These are phyloP conservation scores for Rhimphoctona megacephalus DNA, from an alignment of 2,888 invertebrate species.

Conservation along the genomic window DNA sequence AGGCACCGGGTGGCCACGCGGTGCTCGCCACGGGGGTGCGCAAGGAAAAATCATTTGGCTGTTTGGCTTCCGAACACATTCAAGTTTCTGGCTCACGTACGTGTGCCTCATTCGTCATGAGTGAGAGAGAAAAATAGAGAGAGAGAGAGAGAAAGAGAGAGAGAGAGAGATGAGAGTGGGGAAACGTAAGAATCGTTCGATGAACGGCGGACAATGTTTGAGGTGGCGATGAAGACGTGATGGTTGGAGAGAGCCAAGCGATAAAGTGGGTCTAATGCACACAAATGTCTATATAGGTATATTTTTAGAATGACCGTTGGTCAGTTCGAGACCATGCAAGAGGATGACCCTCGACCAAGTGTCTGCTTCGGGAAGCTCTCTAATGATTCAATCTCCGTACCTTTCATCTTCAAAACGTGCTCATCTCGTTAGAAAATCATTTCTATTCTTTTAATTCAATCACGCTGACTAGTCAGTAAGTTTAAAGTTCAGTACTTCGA, in stretches of 20 bases:
- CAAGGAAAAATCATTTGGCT: conserved; percentile 79
- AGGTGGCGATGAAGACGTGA: conserved; percentile 61
- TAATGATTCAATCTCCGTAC: conserved; percentile 59
- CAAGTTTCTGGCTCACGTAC: conserved; percentile 4
- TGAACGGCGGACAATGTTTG: conserved; percentile 56
- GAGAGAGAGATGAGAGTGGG: conserved; percentile 10
- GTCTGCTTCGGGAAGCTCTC: background rate
- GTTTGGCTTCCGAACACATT: conserved; percentile 54
- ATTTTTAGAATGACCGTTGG: conserved; percentile 33
- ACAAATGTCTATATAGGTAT: background rate
- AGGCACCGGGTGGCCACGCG: conserved; percentile 81
- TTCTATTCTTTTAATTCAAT: background rate
- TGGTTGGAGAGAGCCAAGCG: conserved; percentile 38
- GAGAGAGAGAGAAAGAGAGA: conserved; percentile 36
- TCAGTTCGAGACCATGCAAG: conserved; percentile 29
- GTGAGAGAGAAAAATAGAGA: conserved; percentile 8
- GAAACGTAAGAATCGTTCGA: conserved; percentile 73
- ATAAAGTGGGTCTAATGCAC: conserved; percentile 62
- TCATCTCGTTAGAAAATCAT: background rate
- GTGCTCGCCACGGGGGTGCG: conserved; percentile 80
- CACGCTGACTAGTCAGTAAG: too few species aligned
- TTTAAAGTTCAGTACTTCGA: background rate
- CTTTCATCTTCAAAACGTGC: background rate
- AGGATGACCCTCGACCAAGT: conserved; percentile 45
- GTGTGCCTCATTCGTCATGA: conserved; percentile 10